These are phyloP conservation scores for Phymorhynchus buccinoides DNA, from an alignment of 1,140 invertebrate species.

Conservation along the genomic window DNA sequence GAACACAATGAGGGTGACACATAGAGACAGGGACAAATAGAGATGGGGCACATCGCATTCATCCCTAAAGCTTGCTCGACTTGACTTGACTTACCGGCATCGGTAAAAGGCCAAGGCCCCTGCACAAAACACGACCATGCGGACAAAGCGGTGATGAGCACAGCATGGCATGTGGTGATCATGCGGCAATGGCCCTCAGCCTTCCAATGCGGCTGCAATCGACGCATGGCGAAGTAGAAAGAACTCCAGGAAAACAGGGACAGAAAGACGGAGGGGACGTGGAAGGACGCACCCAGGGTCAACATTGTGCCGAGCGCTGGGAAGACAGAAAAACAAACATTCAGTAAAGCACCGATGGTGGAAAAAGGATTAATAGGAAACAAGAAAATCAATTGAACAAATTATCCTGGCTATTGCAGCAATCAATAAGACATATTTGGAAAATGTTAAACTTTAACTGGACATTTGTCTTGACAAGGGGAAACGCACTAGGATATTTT, in stretches of 20 bases:
- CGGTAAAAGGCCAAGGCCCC: conserved; percentile 65
- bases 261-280: conserved; percentile 40
- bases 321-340: background rate
- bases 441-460: too few species aligned
- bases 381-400: background rate
- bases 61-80: background rate
- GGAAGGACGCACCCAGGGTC: conserved; percentile 34
- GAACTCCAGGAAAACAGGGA: conserved; percentile 54
- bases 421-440: too few species aligned
- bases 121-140: conserved; percentile 58
- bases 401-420: too few species aligned
- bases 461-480: too few species aligned
- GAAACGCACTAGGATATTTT: too few species aligned
- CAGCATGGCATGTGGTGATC: conserved; percentile 61
- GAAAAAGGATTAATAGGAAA: background rate
- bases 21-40: too few species aligned
- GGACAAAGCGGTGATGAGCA: conserved; percentile 49
- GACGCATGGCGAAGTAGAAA: conserved; percentile 58
- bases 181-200: conserved; percentile 64
- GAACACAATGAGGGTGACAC: too few species aligned
- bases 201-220: conserved; percentile 46
- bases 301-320: conserved; percentile 39
- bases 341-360: too few species aligned
- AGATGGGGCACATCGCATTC: too few species aligned
- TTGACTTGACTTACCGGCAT: conserved; percentile 54